Base-by-base conservation (phyloP, 2,888 invertebrate genomes). In the Trichopria drosophilae region DNA sequence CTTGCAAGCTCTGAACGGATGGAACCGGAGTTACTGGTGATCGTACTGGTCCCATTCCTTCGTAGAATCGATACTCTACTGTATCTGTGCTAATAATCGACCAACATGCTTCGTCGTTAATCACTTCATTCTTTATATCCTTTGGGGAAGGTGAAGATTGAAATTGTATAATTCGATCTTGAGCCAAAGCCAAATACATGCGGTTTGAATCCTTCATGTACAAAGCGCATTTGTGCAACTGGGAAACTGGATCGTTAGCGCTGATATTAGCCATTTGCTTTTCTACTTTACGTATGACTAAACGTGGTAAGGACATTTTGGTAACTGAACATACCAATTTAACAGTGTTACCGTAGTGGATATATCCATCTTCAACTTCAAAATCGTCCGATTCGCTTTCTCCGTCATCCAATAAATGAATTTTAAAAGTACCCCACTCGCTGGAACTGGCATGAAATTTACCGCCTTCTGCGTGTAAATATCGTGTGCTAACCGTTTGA, bases 181-280 rank as follows among this genome's bases (percentile, higher is more conserved):
- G 98, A 0, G 96, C 94, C 23, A 99, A 81, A 73, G 99, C 99
- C 46, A 99, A 83, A 76, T 99, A 99, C 95, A 98, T 97, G 53
- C 95, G 82, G 75, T 97, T 97, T 0, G 98, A 97, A 78, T 98
- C 99, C 76, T 99, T 97, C 93, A 99, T 95, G 78, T 95, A 97
- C 79, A 99, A 99, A 40, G 99, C 97, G 79, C 98, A 99, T 78
- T 99, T 99, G 16, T 55, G 55, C 12, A 55, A 31, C 9, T 55
- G 55, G 1, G 55, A 55, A 3, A 55, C 55, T 5, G 55, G 55
- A 48, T 55, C 55, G 19, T 55, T 51, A 5, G 55, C 55, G 7
- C 51, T 51, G 51, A 99, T 77, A 28, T 98, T 82, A 1, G 98
- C 97, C 85, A 96, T 96, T 79, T 98, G 98, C 73, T 99, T 99